Evolutionary conservation across 2,113 vertebrate genomes (phyloP).

Genomic region (Percina caprodes): DNA sequence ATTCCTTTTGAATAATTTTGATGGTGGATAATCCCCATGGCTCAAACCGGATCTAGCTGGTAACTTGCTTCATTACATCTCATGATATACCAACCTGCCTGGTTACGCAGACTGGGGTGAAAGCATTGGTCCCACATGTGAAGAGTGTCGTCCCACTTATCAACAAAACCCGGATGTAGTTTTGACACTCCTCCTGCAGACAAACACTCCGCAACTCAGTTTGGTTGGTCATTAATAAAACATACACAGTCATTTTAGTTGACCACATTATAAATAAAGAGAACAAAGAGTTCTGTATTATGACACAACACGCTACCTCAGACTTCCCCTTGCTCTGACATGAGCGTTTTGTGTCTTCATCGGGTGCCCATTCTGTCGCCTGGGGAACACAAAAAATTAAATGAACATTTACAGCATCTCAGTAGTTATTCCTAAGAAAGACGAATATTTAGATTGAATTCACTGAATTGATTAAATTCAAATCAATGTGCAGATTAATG

Average conservation of each 20-base stretch:
- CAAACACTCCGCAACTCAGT: not conserved
- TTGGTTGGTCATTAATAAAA: not conserved
- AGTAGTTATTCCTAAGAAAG: not conserved
- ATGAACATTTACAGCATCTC: not conserved
- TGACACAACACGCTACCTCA: constrained; percentile 82
- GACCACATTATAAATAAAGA: too few relatives aligned
- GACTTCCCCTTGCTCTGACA: constrained; percentile 98
- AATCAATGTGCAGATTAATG: not conserved
- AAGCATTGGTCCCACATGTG: constrained; percentile 94
- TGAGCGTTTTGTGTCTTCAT: constrained; percentile 90
- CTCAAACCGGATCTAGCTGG: not conserved
- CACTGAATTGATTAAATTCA: not conserved
- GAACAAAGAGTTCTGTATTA: not conserved
- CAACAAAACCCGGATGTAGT: constrained; percentile 94
- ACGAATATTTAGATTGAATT: not conserved
- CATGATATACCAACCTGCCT: constrained; percentile 84
- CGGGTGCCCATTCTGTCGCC: constrained; percentile 93
- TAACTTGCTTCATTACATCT: not conserved
- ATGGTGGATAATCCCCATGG: not conserved
- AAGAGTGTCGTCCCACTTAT: constrained; percentile 88
- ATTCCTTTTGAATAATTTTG: not conserved
- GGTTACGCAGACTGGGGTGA: constrained; percentile 91
- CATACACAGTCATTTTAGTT: not conserved
- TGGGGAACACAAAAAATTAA: constrained; percentile 64
- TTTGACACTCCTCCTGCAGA: constrained; percentile 94